phyloP scores from a whole-genome alignment of 2,797 vertebrate genomes.

The Peromyscus melanophrys region DNA sequence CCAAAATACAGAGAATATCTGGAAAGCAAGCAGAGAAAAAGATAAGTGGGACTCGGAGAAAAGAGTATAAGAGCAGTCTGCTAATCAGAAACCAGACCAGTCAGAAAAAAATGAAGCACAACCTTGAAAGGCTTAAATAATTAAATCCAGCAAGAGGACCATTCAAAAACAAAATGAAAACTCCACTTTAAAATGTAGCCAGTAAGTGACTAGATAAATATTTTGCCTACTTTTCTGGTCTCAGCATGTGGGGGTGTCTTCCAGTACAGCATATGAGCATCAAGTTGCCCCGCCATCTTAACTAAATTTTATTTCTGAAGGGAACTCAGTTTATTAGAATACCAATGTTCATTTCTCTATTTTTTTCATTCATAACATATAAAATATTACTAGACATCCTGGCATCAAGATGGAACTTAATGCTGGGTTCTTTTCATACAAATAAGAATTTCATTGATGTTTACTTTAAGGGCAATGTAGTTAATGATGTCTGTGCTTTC shows the following conservation, averaged over 20 bases:
- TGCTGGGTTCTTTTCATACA: background rate
- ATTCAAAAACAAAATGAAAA: background rate
- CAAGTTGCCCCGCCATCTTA: background rate
- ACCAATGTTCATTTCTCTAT: background rate
- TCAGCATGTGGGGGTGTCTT: background rate
- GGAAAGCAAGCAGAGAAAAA: slow-evolving; percentile 26
- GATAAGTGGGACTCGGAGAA: background rate
- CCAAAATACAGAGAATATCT: slow-evolving; percentile 58
- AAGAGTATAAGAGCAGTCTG: background rate
- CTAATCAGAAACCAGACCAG: slow-evolving; percentile 15
- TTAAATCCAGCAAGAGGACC: background rate
- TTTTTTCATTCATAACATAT: background rate
- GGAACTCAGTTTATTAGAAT: background rate
- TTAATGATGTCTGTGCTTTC: background rate
- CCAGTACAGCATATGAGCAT: background rate
- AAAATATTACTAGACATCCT: background rate
- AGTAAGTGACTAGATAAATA: background rate
- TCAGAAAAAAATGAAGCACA: slow-evolving; percentile 19
- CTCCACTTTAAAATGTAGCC: background rate
- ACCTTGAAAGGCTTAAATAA: background rate
- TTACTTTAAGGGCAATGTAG: background rate
- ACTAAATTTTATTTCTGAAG: slow-evolving; percentile 37
- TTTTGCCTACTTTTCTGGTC: slow-evolving; percentile 28
- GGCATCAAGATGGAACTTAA: background rate
- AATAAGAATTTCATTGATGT: background rate